These are phyloP conservation scores for Salmo trutta DNA, from an alignment of 2,797 vertebrate species.

Conservation along the genomic window DNA sequence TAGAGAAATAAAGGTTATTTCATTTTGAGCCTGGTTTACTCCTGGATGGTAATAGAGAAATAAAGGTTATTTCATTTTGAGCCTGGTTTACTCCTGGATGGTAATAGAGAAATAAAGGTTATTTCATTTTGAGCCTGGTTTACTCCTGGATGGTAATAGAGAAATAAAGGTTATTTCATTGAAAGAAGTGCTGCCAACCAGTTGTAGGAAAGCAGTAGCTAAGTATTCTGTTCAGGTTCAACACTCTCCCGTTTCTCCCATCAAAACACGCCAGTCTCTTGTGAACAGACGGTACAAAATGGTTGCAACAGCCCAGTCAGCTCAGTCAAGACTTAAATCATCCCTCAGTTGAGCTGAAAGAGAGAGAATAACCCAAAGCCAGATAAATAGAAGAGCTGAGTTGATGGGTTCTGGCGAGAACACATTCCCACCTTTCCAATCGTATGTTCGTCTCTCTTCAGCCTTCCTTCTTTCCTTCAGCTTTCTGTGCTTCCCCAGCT, in stretches of 20 bases:
- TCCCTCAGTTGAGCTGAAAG: conserved; percentile 71
- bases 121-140: conserved; percentile 35
- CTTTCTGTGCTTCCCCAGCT: conserved; percentile 67
- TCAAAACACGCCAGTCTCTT: conserved; percentile 67
- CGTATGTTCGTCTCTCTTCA: conserved; percentile 75
- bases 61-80: conserved; percentile 15
- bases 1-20: conserved; percentile 63
- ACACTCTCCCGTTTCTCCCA: conserved; percentile 52
- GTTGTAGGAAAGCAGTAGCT: conserved; percentile 43
- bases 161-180: conserved; percentile 63
- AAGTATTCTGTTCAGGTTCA: conserved; percentile 61
- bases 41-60: conserved; percentile 57
- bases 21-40: conserved; percentile 41
- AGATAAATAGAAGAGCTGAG: conserved; percentile 71
- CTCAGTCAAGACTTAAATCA: conserved; percentile 72
- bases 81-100: no score
- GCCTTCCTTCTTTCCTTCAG: conserved; percentile 63
- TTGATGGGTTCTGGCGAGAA: conserved; percentile 78
- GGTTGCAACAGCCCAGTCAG: conserved; percentile 67
- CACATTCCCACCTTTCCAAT: conserved; percentile 77
- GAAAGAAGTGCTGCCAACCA: conserved; percentile 54
- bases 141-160: conserved; percentile 53
- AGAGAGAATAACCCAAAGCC: conserved; percentile 64
- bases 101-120: no score
- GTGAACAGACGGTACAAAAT: conserved; percentile 66